phyloP scores from a whole-genome alignment of 2,797 vertebrate genomes.

The Aselliscus stoliczkanus region DNA sequence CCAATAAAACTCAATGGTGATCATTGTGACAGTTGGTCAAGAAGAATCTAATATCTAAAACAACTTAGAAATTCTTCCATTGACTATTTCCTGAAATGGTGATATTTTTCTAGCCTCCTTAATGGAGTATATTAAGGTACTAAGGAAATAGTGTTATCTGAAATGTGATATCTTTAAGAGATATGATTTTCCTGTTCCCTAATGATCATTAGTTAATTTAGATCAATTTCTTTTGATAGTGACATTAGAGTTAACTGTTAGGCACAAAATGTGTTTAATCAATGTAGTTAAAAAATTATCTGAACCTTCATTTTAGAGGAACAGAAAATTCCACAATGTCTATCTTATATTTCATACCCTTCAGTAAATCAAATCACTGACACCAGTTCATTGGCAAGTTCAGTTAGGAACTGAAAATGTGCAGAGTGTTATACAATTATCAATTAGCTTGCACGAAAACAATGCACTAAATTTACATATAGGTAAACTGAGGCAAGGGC shows the following conservation, averaged over 20 bases:
- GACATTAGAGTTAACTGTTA: constrained; percentile 42
- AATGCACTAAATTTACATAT: neutral
- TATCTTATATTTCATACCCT: neutral
- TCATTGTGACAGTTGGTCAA: neutral
- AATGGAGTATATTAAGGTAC: neutral
- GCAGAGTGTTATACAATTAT: neutral
- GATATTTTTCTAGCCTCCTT: neutral
- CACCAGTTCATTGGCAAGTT: neutral
- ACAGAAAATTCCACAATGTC: neutral
- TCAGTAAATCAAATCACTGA: neutral
- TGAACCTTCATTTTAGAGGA: constrained; percentile 42
- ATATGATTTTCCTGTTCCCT: neutral
- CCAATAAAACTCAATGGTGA: neutral
- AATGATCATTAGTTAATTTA: constrained; percentile 59
- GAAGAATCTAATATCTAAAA: constrained; percentile 11
- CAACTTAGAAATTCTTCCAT: neutral
- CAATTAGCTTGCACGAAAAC: neutral
- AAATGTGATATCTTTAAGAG: constrained; percentile 30
- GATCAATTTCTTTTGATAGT: constrained; percentile 34
- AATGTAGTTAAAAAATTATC: constrained; percentile 40
- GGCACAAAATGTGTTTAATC: constrained; percentile 45
- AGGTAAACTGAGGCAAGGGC: constrained; percentile 29
- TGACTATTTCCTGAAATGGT: constrained; percentile 29
- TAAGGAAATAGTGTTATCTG: constrained; percentile 44
- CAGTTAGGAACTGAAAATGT: neutral